Percentiles rank a stretch among this genome's conserved stretches.
These are phyloP conservation scores for Tetragonula carbonaria DNA, from an alignment of 2,888 invertebrate genomes.

Conservation along the genomic window DNA sequence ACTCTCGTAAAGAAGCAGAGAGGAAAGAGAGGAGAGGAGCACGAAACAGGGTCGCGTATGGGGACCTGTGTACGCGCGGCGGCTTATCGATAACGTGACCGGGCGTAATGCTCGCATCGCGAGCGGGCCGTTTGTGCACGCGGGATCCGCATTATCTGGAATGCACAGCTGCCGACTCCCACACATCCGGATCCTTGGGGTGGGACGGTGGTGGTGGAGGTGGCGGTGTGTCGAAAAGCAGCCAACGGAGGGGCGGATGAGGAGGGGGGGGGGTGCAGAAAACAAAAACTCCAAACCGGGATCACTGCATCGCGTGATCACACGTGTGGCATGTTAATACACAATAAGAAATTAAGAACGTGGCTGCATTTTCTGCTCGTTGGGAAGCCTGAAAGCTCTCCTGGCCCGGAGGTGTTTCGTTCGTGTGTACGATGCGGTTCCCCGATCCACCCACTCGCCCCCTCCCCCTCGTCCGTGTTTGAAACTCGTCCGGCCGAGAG, in stretches of 20 bases:
- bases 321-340: conserved; percentile 80
- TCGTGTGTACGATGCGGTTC: conserved; percentile 36
- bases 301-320: conserved; percentile 79
- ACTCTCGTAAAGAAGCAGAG: not conserved
- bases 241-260: too few relatives aligned
- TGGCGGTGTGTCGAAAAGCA: not conserved
- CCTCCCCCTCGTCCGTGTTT: conserved; percentile 26
- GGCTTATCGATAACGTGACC: conserved; percentile 74
- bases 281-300: conserved; percentile 76
- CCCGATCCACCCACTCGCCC: conserved; percentile 22
- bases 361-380: conserved; percentile 50
- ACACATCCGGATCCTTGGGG: conserved; percentile 73
- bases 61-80: conserved; percentile 31
- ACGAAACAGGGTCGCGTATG: conserved; percentile 53
- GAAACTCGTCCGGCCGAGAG: conserved; percentile 55
- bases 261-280: conserved; percentile 22
- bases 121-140: conserved; percentile 48
- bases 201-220: not conserved
- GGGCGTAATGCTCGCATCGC: conserved; percentile 70
- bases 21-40: not conserved
- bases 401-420: not conserved
- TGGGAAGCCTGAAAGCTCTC: conserved; percentile 45
- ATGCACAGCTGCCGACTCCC: conserved; percentile 80
- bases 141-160: conserved; percentile 76
- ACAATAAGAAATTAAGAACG: conserved; percentile 81